phyloP scores from a whole-genome alignment of 1,140 invertebrate species.

The Bombus terrestris region DNA sequence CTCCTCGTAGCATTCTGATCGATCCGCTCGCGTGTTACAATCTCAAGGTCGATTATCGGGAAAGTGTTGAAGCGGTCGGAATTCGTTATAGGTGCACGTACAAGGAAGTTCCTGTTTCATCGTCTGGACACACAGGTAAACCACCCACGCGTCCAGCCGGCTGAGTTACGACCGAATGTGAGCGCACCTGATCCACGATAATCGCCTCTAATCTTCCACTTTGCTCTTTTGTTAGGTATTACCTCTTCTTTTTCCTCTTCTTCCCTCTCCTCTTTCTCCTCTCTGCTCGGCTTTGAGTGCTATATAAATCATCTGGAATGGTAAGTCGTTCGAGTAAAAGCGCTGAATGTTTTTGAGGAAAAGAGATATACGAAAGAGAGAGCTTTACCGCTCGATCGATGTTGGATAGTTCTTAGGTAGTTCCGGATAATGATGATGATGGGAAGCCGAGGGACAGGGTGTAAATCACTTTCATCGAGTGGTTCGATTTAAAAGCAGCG shows the following conservation, averaged over 20 bases:
- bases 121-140: conserved; percentile 67
- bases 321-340: conserved; percentile 76
- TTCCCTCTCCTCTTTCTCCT: conserved; percentile 32
- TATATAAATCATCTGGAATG: conserved; percentile 77
- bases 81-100: conserved; percentile 16
- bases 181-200: conserved; percentile 81
- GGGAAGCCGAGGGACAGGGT: not conserved
- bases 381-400: not conserved
- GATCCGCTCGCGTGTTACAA: conserved; percentile 36
- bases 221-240: conserved; percentile 78
- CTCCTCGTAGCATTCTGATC: conserved; percentile 22
- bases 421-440: conserved; percentile 7
- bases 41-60: conserved; percentile 43
- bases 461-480: conserved; percentile 10
- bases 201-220: conserved; percentile 83
- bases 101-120: conserved; percentile 73
- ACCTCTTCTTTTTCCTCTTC: conserved; percentile 58
- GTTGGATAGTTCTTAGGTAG: not conserved
- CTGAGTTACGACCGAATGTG: conserved; percentile 77
- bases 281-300: conserved; percentile 51
- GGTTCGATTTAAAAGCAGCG: not conserved
- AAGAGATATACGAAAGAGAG: not conserved
- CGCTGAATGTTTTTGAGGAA: conserved; percentile 68
- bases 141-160: conserved; percentile 76
- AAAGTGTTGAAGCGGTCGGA: conserved; percentile 32